A percentile compares a stretch with the other conserved stretches of the same genome.
phyloP scores from a whole-genome alignment of 1,140 invertebrate species.

The Drosophila malerkotliana region DNA sequence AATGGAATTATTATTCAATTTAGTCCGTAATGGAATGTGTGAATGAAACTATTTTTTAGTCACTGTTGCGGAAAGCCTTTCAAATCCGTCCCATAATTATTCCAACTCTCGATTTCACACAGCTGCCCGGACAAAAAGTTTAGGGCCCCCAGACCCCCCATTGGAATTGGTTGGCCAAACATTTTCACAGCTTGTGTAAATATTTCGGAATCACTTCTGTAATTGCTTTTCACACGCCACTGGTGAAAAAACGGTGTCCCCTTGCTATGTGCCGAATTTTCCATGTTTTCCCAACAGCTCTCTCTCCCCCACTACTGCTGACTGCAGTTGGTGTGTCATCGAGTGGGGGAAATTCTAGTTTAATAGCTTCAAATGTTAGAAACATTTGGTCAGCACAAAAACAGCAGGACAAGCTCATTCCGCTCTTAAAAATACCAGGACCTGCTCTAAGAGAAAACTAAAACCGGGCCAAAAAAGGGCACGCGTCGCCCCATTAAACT shows the following conservation, averaged over 20 bases:
- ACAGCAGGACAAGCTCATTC: slow-evolving; percentile 40
- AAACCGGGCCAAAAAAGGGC: slow-evolving; percentile 20
- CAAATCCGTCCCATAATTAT: neutral
- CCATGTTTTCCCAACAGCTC: slow-evolving; percentile 39
- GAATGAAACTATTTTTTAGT: neutral
- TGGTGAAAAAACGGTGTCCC: slow-evolving; percentile 4
- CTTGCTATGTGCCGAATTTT: slow-evolving; percentile 8
- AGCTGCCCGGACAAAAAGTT: neutral
- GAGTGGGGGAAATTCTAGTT: slow-evolving; percentile 48
- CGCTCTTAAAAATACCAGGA: slow-evolving; percentile 6
- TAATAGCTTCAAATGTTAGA: slow-evolving; percentile 50
- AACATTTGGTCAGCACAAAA: slow-evolving; percentile 45
- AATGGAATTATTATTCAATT: neutral
- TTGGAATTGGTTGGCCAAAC: slow-evolving; percentile 25
- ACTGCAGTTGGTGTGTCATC: slow-evolving; percentile 23
- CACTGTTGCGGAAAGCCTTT: neutral
- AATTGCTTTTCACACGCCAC: slow-evolving; percentile 49
- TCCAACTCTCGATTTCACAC: neutral
- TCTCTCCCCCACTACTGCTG: neutral
- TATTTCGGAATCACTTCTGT: slow-evolving; percentile 47
- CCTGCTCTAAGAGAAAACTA: neutral
- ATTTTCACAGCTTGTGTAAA: slow-evolving; percentile 31
- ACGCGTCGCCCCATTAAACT: slow-evolving; percentile 56
- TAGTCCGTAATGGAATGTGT: neutral
- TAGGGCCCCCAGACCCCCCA: neutral